Base-by-base conservation (phyloP, 2,797 vertebrate species). In the Acrocephalus scirpaceus region DNA sequence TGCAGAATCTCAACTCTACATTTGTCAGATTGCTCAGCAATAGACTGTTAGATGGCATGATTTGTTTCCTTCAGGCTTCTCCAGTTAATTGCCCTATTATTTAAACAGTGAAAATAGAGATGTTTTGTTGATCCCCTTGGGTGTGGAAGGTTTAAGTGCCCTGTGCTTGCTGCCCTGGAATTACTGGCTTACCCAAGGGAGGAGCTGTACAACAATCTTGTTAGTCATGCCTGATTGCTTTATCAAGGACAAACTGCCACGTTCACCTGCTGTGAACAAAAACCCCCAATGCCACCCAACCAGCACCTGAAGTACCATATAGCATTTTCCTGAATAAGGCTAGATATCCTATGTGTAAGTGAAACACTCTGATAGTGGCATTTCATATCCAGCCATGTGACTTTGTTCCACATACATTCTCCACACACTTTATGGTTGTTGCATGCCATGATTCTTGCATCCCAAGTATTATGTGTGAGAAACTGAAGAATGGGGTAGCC, bases 381-480 rank as follows among this genome's bases (percentile, higher is more conserved):
- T 85, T 78, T 69, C 47, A 6, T 22, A 25, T 21, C 26, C 32
- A 30, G 36, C 50, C 29, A 40, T 0, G 1, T 25, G 27, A 38
- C 10, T 71, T 67, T 10, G 19, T 54, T 72, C 32, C 27, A 29
- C 5, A 1, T 42, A 8, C 4, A 3, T 40, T 73, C 9, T 66
- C 25, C 8, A 45, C 27, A 27, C 36, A 13, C 20, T 13, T 51
- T 2, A 20, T 4, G 21, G 32, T 29, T 76, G 13, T 60, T 74
- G 21, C 13, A 22, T 36, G 23, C 45, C 13, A 13, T 0, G 0
- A 3, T 65, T 81, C 29, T 67, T 22, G 3, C 19, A 42, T 57
- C 19, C 45, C 9, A 18, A 38, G 19, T 30, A 5, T 38, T 42
- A 7, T 4, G 12, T 42, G 42, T 77, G 36, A 84, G 29, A 89